A percentile compares a stretch with the other conserved stretches of the same genome.
phyloP scores from a whole-genome alignment of 2,113 vertebrate genomes.

The Psammodynastes pulverulentus region DNA sequence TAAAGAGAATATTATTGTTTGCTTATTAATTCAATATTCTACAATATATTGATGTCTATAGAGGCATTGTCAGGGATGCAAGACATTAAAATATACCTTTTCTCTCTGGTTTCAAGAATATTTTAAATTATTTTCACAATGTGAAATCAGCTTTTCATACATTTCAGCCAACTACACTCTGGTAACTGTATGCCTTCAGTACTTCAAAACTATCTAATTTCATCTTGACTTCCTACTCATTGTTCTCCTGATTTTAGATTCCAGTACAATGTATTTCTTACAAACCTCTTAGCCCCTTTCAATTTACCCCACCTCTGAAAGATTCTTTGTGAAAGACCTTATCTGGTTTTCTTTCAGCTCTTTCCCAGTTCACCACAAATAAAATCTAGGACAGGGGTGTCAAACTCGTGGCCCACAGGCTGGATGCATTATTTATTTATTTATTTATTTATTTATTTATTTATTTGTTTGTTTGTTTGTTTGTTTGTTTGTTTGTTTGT shows the following conservation, averaged over 20 bases:
- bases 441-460: too few relatives aligned
- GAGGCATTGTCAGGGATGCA: not conserved
- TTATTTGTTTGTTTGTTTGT: too few relatives aligned
- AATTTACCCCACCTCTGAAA: not conserved
- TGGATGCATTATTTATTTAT: too few relatives aligned
- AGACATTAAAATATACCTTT: not conserved
- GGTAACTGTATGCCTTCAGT: not conserved
- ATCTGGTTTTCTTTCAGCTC: not conserved
- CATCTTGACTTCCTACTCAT: not conserved
- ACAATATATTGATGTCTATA: not conserved
- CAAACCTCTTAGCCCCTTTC: not conserved
- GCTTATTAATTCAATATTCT: not conserved
- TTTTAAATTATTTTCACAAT: not conserved
- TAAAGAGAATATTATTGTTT: not conserved
- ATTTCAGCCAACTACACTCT: not conserved
- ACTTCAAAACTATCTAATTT: not conserved
- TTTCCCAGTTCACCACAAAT: not conserved
- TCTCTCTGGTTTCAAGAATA: not conserved
- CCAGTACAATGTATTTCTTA: not conserved
- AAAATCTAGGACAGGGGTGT: not conserved
- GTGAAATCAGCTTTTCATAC: not conserved
- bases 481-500: too few relatives aligned
- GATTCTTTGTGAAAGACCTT: not conserved
- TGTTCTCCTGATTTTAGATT: not conserved
- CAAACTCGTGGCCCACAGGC: too few relatives aligned